Evolutionary conservation across 1,140 invertebrate species (phyloP).

Genomic region (Drosophila melanogaster): Release_6_plus_ISO1_MT NT_033779.5:3439001-3439500

Average conservation of each 20-base stretch:
- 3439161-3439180: slow-evolving; percentile 4
- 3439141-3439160: slow-evolving; percentile 24
- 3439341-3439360: slow-evolving; percentile 14
- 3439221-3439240: slow-evolving; percentile 29
- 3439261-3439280: slow-evolving; percentile 15
- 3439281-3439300: not conserved
- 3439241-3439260: slow-evolving; percentile 30
- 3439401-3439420: slow-evolving; percentile 25
- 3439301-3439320: not conserved
- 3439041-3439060: too few species aligned
- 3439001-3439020: not conserved
- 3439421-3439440: slow-evolving; percentile 28
- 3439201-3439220: slow-evolving; percentile 7
- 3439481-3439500: slow-evolving; percentile 25
- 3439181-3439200: slow-evolving; percentile 27
- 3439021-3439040: not conserved
- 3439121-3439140: not conserved
- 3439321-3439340: slow-evolving; percentile 1
- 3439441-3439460: slow-evolving; percentile 55
- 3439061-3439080: not conserved
- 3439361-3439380: slow-evolving; percentile 33
- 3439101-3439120: slow-evolving; percentile 11
- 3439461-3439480: not conserved
- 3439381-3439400: slow-evolving; percentile 69
- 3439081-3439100: not conserved